Evolutionary conservation across 2,113 vertebrate species (phyloP).

Genomic region (Dolichallabes microphthalmus): DNA sequence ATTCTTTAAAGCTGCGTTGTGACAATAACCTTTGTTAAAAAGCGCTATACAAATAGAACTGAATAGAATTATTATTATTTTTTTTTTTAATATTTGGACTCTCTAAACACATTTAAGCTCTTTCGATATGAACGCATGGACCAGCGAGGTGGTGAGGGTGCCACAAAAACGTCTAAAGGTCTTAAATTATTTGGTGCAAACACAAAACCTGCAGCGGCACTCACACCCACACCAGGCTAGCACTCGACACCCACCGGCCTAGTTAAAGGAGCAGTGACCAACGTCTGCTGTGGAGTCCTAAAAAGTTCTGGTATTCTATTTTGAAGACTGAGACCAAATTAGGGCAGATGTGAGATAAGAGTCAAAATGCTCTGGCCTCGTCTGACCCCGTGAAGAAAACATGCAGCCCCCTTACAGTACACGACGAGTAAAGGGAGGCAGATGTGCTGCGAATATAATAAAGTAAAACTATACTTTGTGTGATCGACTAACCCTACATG

Average conservation of each 20-base stretch:
- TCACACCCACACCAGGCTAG: not conserved
- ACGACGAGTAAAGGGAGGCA: not conserved
- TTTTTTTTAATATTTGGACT: not conserved
- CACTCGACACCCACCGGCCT: not conserved
- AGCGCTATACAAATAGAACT: too few species aligned
- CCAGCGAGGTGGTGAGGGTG: not conserved
- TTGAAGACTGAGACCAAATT: too few species aligned
- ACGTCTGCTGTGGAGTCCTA: not conserved
- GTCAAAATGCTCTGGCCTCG: not conserved
- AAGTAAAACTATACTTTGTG: not conserved
- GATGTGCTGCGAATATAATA: conserved; percentile 5
- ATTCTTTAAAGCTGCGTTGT: too few species aligned
- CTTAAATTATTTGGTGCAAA: not conserved
- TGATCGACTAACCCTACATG: not conserved
- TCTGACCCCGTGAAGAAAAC: not conserved
- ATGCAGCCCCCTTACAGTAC: not conserved
- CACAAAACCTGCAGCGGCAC: not conserved
- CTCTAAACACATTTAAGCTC: not conserved
- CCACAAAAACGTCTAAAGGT: too few species aligned
- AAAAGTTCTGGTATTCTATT: not conserved
- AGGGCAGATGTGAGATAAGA: not conserved
- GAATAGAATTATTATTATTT: too few species aligned
- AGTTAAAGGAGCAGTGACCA: not conserved
- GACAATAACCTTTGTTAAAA: too few species aligned
- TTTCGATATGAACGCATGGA: not conserved